phyloP scores from a whole-genome alignment of 2,888 invertebrate species.

The Nymphalis urticae region DNA sequence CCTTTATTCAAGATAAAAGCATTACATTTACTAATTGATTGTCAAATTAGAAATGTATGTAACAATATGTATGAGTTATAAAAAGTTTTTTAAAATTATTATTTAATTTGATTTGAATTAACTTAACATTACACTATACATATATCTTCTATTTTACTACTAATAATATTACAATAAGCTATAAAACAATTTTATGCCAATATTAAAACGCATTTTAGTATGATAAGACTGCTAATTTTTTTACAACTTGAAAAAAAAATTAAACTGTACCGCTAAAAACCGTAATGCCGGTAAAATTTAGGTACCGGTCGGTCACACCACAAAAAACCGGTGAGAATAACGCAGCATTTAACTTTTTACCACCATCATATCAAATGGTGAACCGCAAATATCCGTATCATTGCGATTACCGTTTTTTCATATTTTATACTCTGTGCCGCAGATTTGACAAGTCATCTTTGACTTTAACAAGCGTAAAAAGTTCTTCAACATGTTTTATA shows the following conservation, averaged over 20 bases:
- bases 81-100: no score
- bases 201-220: background rate
- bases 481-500: background rate
- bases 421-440: conserved; percentile 14
- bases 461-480: background rate
- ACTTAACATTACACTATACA: no score
- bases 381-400: conserved; percentile 53
- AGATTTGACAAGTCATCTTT: conserved; percentile 1
- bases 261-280: conserved; percentile 26
- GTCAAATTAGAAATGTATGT: no score
- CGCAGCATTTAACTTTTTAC: conserved; percentile 19
- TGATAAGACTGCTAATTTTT: background rate
- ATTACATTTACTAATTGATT: no score
- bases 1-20: no score
- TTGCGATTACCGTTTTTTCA: conserved; percentile 23
- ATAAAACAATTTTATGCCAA: no score
- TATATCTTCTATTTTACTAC: no score
- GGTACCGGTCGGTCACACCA: conserved; percentile 19
- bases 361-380: conserved; percentile 39
- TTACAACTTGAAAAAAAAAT: background rate
- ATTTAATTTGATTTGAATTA: no score
- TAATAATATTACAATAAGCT: no score
- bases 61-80: no score
- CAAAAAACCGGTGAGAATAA: conserved; percentile 29
- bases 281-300: conserved; percentile 22